Evolutionary conservation across 2,113 vertebrate species (phyloP), one percentile per base, ranked within the genome.

Genomic region (Ia io): DNA sequence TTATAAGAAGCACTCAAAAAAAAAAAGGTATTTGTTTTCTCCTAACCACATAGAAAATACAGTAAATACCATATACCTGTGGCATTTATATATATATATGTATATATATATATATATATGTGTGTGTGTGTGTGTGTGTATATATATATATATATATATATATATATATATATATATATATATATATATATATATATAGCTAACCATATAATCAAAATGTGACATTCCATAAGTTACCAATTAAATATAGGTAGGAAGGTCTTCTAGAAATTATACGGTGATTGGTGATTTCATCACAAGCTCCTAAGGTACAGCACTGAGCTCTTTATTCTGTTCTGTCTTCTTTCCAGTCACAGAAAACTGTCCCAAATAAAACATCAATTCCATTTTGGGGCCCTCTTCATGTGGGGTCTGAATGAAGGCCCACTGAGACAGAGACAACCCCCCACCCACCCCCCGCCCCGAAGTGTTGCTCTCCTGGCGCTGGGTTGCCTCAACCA

Each of bases 311-410:
- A 69, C 1, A 78, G 12, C 2, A 12, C 4, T 90, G 22, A 88
- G 6, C 20, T 49, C 25, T 35, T 88, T n/a, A 71, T 0, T 84
- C 44, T 67, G 4, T 51, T 70, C 32, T 79, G 25, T 2, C 32
- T 71, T 77, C 30, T 30, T 63, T 71, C 59, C 22, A 80, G 40
- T 63, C 23, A 53, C 28, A 63, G 70, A 65, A 88, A 96, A 56
- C 12, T 35, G 13, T 67, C 9, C 14, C 30, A 32, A 59, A 84
- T 23, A 74, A 95, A 90, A 63, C 25, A 77, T 59, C 35, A 69
- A 25, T 16, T 86, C n/a, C 4, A 35, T 10, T 35, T 12, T 40
- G 3, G 18, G 44, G 28, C 10, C 32, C 5, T 85, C 47, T 78
- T 83, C 49, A 44, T 9, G 37, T 35, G 14, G 9, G 35, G 22